Base-by-base conservation (phyloP, 2,888 invertebrate species). In the Campoplex nolae region DNA sequence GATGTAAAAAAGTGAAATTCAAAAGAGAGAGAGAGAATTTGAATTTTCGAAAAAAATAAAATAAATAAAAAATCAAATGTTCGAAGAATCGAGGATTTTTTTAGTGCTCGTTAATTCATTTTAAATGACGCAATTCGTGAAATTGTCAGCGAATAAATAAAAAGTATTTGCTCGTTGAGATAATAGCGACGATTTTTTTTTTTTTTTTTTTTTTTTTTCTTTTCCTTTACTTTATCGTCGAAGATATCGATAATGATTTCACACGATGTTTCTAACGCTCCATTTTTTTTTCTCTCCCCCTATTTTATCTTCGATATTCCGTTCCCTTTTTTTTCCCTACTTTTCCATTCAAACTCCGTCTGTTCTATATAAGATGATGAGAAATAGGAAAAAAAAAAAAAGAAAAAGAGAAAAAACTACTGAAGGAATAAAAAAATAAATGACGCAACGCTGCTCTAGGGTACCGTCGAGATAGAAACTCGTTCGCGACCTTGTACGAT, bases 401-500 rank as follows among this genome's bases (percentile, higher is more conserved):
- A 4, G 6, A 38, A 38, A 38, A 38, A 38, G 38, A 67, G 51
- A 76, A 70, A 75, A 23, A 23, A 23, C 23, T 23, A 23, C 23
- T 23, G 23, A 23, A 62, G 42, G 45, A 71, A 76, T 48, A 77
- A 71, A 38, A 6, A 3, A 6, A 4, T 4, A 38, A 38, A 38
- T 85, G 82, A 85, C 75, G 87, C 48, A 85, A 87, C 76, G 8
- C 48, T 16, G 45, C 56, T 62, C 76, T 83, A 81, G 79, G 68
- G 62, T 76, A 71, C 62, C 73, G 77, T 48, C 77, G 74, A 83
- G 76, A 77, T 77, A 67, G 84, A 89, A 88, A 85, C 86, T 85
- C 83, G 88, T 73, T 81, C 88, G 88, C 90, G 88, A 89, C 93
- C 93, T 93, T 92, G 93, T 90, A 91, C 91, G 90, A 91, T 91